These are phyloP conservation scores for Pachyseris speciosa DNA, from an alignment of 64 coral and sea anemone species.

Conservation along the genomic window DNA sequence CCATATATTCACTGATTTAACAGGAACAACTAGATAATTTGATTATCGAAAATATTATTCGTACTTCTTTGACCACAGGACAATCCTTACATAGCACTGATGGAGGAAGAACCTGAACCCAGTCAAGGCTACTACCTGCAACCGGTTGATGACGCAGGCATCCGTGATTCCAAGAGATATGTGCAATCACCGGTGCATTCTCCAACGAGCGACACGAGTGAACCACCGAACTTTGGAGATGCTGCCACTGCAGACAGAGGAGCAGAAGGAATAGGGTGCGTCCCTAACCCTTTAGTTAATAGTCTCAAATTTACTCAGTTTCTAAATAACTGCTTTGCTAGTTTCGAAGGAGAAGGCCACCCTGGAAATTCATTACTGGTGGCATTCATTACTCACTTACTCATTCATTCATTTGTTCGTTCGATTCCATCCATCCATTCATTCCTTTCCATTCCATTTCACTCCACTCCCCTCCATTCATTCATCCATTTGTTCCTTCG, in stretches of 20 bases:
- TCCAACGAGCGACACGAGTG: slow-evolving; percentile 2
- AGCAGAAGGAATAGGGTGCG: not conserved
- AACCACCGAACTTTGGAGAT: not conserved
- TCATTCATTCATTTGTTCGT: too few species aligned
- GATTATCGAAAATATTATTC: not conserved
- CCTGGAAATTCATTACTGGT: too few species aligned
- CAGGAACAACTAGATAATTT: too few species aligned
- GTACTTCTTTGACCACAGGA: not conserved
- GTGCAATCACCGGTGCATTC: not conserved
- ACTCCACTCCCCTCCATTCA: too few species aligned
- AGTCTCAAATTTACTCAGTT: too few species aligned
- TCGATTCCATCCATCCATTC: too few species aligned
- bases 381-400: too few species aligned
- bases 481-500: too few species aligned
- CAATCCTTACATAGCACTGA: not conserved
- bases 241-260: not conserved
- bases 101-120: not conserved
- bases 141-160: not conserved
- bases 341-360: too few species aligned
- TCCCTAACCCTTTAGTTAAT: not conserved
- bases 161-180: slow-evolving; percentile 2
- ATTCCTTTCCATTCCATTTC: too few species aligned
- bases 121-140: slow-evolving; percentile 13
- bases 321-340: too few species aligned
- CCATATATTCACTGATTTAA: too few species aligned